Conservation (phyloP, 2,797 vertebrate genomes). For the Aplochiton taeniatus region DNA sequence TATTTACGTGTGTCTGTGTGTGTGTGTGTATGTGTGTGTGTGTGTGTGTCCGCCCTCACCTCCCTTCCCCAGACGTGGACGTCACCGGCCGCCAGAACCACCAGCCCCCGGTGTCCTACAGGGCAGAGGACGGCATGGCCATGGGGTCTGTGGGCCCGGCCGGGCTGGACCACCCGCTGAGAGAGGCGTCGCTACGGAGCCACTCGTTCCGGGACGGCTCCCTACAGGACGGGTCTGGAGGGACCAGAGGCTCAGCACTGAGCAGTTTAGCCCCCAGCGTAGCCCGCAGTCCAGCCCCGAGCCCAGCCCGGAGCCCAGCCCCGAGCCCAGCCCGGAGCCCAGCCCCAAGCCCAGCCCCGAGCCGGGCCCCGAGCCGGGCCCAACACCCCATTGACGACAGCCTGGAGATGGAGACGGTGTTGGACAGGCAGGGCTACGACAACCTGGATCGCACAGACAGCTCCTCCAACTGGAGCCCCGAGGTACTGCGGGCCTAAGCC, state of each 20-base stretch:
- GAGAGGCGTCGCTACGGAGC: conserved; percentile 23
- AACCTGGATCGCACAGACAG: conserved; percentile 79
- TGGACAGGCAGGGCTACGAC: conserved; percentile 70
- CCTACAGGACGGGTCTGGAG: conserved; percentile 11
- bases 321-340: conserved; percentile 46
- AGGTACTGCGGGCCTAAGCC: conserved; percentile 72
- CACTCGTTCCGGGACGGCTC: neutral
- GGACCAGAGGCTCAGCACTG: conserved; percentile 29
- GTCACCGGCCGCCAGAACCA: conserved; percentile 67
- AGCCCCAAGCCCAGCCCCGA: conserved; percentile 46
- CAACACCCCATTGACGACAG: conserved; percentile 61
- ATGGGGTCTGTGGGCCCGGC: conserved; percentile 39
- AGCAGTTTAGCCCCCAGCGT: too few relatives aligned
- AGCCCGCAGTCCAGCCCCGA: conserved; percentile 22
- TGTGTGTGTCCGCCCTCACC: neutral
- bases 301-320: conserved; percentile 35
- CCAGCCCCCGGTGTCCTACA: conserved; percentile 71
- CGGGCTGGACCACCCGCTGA: conserved; percentile 23
- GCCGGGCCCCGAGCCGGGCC: conserved; percentile 34
- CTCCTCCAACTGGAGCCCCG: conserved; percentile 85
- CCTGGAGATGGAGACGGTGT: conserved; percentile 66
- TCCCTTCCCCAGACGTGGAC: conserved; percentile 75
- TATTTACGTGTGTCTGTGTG: neutral
- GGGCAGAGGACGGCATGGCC: conserved; percentile 38
- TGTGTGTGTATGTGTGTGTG: neutral